phyloP scores from a whole-genome alignment of 2,888 invertebrate species.

The Beris morrisii region DNA sequence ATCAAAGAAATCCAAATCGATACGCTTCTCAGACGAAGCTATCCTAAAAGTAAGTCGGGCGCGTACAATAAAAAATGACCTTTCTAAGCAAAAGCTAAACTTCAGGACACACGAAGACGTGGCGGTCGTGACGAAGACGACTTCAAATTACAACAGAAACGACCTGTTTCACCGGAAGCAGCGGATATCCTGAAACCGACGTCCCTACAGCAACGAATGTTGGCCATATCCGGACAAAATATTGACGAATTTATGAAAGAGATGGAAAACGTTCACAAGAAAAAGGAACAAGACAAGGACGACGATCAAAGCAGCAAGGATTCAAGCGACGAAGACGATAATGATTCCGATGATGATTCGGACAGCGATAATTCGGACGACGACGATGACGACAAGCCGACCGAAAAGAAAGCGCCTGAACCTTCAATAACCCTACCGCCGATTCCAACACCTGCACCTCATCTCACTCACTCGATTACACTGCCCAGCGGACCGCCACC shows the following conservation, averaged over 20 bases:
- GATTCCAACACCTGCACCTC: slow-evolving; percentile 46
- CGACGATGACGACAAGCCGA: not conserved
- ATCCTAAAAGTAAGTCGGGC: slow-evolving; percentile 54
- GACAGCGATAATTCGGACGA: slow-evolving; percentile 3
- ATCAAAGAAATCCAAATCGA: slow-evolving; percentile 57
- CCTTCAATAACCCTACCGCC: slow-evolving; percentile 44
- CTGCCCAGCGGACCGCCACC: slow-evolving; percentile 59
- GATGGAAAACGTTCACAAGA: slow-evolving; percentile 83
- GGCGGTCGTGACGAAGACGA: slow-evolving; percentile 39
- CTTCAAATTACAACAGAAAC: slow-evolving; percentile 31
- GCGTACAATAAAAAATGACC: not conserved
- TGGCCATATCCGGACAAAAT: slow-evolving; percentile 87
- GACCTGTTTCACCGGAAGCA: slow-evolving; percentile 39
- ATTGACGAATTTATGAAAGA: slow-evolving; percentile 92
- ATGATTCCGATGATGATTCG: slow-evolving; percentile 39
- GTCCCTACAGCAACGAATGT: slow-evolving; percentile 81
- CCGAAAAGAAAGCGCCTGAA: slow-evolving; percentile 25
- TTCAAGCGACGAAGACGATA: slow-evolving; percentile 38
- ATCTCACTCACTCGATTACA: slow-evolving; percentile 44
- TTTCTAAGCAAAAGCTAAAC: slow-evolving; percentile 5
- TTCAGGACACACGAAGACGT: slow-evolving; percentile 10
- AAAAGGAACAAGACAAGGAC: slow-evolving; percentile 65
- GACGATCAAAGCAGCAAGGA: slow-evolving; percentile 44
- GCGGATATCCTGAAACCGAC: slow-evolving; percentile 63
- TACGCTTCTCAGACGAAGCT: slow-evolving; percentile 67